Conservation (phyloP, 30 jellyfish, hydroid and myxozoan species). For the Nemopilema nomurai region DNA sequence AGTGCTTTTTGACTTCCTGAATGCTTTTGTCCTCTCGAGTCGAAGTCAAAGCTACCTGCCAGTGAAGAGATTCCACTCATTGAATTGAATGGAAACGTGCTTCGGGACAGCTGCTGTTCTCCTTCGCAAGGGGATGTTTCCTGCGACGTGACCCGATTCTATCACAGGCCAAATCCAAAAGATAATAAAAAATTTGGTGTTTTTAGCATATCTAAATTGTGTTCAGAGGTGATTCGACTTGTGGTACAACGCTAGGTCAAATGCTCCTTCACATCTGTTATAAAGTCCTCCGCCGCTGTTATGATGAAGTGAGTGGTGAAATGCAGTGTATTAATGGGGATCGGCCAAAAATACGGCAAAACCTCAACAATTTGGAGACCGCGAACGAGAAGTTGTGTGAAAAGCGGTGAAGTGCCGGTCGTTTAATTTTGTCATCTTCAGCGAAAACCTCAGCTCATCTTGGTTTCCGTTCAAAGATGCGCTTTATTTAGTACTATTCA, state of each 20-base stretch:
- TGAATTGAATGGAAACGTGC: slow-evolving; percentile 29
- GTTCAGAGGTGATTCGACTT: too few species aligned
- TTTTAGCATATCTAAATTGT: too few species aligned
- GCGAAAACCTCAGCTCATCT: not conserved
- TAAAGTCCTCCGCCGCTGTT: not conserved
- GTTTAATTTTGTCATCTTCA: not conserved
- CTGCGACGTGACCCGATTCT: not conserved
- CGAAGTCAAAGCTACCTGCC: slow-evolving; percentile 40
- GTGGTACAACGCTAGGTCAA: too few species aligned
- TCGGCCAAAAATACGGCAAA: not conserved
- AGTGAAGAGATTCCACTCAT: not conserved
- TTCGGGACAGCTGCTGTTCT: not conserved
- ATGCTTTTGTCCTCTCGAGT: slow-evolving; percentile 3
- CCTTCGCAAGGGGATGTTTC: not conserved
- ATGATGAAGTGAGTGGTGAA: not conserved
- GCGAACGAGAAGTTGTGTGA: not conserved
- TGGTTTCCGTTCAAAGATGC: not conserved
- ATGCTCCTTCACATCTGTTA: too few species aligned
- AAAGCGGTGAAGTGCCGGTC: not conserved
- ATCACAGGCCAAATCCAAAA: not conserved
- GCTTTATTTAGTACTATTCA: not conserved
- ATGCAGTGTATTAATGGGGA: not conserved
- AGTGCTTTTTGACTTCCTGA: slow-evolving; percentile 43
- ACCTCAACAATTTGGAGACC: not conserved
- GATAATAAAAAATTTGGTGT: too few species aligned